These are phyloP conservation scores for Acanthaster planci DNA, from an alignment of 35 echinoderm and acorn worm genomes.

Conservation along the genomic window DNA sequence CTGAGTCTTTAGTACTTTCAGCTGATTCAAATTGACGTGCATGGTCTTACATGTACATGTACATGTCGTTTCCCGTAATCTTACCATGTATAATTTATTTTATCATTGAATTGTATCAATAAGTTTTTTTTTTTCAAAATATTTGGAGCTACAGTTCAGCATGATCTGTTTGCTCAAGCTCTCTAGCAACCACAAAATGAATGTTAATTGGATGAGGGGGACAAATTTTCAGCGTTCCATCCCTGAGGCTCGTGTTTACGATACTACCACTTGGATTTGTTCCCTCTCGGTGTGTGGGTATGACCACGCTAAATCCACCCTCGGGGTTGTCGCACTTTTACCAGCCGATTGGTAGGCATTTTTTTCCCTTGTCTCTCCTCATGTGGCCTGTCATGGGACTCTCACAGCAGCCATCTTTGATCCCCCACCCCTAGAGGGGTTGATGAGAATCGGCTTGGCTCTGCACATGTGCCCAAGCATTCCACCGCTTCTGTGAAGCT, in stretches of 20 bases:
- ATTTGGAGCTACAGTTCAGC: too few species aligned
- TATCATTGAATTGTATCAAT: too few species aligned
- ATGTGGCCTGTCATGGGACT: background rate
- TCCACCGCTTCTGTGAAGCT: too few species aligned
- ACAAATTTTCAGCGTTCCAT: background rate
- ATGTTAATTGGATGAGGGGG: conserved; percentile 23
- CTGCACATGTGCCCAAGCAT: too few species aligned
- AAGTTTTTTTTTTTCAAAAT: too few species aligned
- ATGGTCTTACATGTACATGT: too few species aligned
- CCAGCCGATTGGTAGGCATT: background rate
- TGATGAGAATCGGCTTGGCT: background rate
- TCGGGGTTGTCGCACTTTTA: background rate
- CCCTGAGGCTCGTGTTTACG: background rate
- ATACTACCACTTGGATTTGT: background rate
- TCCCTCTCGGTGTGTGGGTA: background rate
- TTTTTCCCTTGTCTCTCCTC: background rate
- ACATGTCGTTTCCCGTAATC: too few species aligned
- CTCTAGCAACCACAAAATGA: background rate
- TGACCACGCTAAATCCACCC: background rate
- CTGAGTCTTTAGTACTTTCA: too few species aligned
- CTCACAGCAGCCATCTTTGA: background rate
- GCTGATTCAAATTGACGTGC: too few species aligned
- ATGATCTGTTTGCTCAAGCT: background rate
- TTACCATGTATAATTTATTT: too few species aligned
- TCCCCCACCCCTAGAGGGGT: background rate